Evolutionary conservation across 2,113 vertebrate species (phyloP).

Genomic region (Lynx canadensis): DNA sequence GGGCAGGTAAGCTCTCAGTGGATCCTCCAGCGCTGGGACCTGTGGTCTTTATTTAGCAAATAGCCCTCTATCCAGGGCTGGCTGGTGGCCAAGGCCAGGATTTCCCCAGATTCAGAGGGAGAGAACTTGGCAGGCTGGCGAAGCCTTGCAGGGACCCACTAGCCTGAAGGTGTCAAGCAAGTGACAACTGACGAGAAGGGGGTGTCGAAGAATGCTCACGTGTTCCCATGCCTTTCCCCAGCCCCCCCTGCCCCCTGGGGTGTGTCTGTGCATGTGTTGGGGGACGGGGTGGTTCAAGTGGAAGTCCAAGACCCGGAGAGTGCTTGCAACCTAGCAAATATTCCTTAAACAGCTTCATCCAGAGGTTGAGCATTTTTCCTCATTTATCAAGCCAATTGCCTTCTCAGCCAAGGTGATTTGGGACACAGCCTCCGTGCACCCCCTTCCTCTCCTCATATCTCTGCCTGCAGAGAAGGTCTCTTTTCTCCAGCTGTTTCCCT

Average conservation of each 20-base stretch:
- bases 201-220: background rate
- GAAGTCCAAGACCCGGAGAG: constrained; percentile 1
- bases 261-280: background rate
- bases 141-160: constrained; percentile 31
- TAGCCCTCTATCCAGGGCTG: background rate
- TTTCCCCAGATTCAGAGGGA: constrained; percentile 52
- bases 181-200: background rate
- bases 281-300: no score
- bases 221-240: background rate
- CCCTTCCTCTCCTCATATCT: constrained; percentile 48
- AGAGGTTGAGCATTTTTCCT: background rate
- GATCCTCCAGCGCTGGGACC: background rate
- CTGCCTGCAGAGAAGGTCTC: constrained; percentile 40
- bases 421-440: constrained; percentile 34
- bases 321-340: background rate
- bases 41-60: background rate
- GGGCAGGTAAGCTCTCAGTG: rapidly evolving
- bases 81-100: background rate
- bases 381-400: constrained; percentile 72
- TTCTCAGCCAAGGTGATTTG: constrained; percentile 66
- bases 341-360: background rate
- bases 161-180: constrained; percentile 41
- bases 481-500: constrained; percentile 34
- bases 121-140: constrained; percentile 62
- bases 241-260: rapidly evolving